Base-by-base conservation (phyloP, 2,888 invertebrate genomes). In the Phorcus lineatus region DNA sequence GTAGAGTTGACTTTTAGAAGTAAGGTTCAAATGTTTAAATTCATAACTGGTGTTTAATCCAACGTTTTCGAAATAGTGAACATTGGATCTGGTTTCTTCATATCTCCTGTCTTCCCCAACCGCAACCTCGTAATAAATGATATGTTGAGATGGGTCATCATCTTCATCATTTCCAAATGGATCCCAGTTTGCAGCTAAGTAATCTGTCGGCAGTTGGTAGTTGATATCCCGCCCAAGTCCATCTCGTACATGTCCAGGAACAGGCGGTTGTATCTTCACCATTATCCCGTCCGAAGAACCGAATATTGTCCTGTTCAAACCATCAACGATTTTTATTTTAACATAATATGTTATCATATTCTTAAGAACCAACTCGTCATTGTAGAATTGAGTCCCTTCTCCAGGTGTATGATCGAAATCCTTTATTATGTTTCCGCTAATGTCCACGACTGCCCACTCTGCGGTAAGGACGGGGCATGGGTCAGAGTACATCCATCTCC, bases 51-150 rank as follows among this genome's bases (percentile, higher is more conserved):
- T 87, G 70, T 89, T 88, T 1, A 87, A 79, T 9, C 90, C 89
- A n/a, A 90, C 88, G 74, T 88, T 80, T 1, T 84, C 82, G 79
- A 87, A 90, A 57, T 81, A 86, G 67, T 87, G 86, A 2, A 90
- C 83, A 80, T 90, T 89, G 11, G 85, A 80, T 52, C 88, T 82
- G 2, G 88, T 87, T 70, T 83, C 84, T 9, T 79, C 78, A 83
- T 86, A 88, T 9, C 89, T 82, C n/a, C 87, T 78, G 81, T 90
- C 88, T 52, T 87, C 88, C 52, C 90, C 90, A 36, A 90, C 80
- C 9, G 90, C 89, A 17, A 90, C 87, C 78, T 89, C 88, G 80
- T 89, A 90, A n/a, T 70, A 70, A 17, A 22, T 36, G 19, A 89
- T 86, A 2, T 80, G 55, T 55, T 89, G 88, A 11, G 84, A 85